Percentiles rank a stretch among this genome's conserved stretches.
Conservation (phyloP, 2,888 invertebrate genomes). For the Lasioglossum vierecki region DNA sequence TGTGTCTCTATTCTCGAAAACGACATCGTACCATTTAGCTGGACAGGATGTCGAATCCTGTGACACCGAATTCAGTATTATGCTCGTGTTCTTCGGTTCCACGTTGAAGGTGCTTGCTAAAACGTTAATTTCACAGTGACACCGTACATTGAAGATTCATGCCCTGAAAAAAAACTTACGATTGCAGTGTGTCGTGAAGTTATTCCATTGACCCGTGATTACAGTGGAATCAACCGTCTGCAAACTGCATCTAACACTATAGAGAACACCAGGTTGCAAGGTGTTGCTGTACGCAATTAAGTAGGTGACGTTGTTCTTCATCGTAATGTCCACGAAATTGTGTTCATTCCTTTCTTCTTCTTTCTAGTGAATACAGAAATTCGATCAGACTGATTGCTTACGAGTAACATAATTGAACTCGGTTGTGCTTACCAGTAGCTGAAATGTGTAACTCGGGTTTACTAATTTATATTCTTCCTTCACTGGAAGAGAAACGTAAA, state of each 20-base stretch:
- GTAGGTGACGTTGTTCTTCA: conserved; percentile 11
- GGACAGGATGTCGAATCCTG: conserved; percentile 62
- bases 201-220: conserved; percentile 19
- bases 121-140: background rate
- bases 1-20: conserved; percentile 16
- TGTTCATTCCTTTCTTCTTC: background rate
- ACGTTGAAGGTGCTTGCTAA: conserved; percentile 43
- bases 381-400: background rate
- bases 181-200: conserved; percentile 61
- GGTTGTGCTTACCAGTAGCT: conserved; percentile 44
- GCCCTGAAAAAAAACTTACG: conserved; percentile 47
- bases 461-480: conserved; percentile 52
- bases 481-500: conserved; percentile 35
- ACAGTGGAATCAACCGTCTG: background rate
- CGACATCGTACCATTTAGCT: conserved; percentile 62
- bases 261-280: conserved; percentile 58
- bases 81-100: conserved; percentile 41
- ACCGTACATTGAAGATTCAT: background rate
- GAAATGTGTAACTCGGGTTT: conserved; percentile 39
- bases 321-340: background rate
- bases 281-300: conserved; percentile 27
- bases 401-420: background rate
- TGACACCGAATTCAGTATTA: conserved; percentile 38
- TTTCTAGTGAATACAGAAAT: conserved; percentile 25
- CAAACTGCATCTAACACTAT: conserved; percentile 35